These are phyloP conservation scores for Ellobius talpinus DNA, from an alignment of 2,113 vertebrate species.

Conservation along the genomic window DNA sequence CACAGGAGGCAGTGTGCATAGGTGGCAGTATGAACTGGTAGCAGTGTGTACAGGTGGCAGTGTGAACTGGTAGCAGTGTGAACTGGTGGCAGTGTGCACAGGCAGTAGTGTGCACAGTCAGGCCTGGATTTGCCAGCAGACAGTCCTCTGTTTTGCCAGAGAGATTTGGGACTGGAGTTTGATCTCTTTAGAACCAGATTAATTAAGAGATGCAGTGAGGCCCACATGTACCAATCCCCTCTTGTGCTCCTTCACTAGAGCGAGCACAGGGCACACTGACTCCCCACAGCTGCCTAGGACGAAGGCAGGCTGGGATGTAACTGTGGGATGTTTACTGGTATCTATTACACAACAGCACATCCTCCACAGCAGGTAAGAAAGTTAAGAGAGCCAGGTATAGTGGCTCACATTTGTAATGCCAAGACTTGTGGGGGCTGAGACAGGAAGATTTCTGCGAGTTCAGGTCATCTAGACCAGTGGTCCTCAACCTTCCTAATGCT, in stretches of 20 bases:
- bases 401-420: neutral
- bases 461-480: neutral
- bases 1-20: too few species aligned
- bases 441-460: neutral
- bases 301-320: neutral
- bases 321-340: neutral
- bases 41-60: neutral
- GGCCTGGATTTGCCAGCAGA: neutral
- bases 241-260: neutral
- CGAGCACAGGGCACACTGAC: neutral
- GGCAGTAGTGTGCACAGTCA: too few species aligned
- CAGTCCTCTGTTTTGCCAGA: neutral
- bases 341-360: neutral
- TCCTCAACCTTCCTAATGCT: neutral
- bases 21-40: too few species aligned
- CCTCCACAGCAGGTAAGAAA: neutral
- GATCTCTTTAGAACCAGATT: neutral
- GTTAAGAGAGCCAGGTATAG: neutral
- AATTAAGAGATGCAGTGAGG: neutral
- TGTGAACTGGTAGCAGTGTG: too few species aligned
- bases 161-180: neutral
- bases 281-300: neutral
- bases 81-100: too few species aligned
- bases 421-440: neutral
- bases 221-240: neutral